Base-by-base conservation (phyloP, 2,888 invertebrate species). In the Sarcophaga subvicina region DNA sequence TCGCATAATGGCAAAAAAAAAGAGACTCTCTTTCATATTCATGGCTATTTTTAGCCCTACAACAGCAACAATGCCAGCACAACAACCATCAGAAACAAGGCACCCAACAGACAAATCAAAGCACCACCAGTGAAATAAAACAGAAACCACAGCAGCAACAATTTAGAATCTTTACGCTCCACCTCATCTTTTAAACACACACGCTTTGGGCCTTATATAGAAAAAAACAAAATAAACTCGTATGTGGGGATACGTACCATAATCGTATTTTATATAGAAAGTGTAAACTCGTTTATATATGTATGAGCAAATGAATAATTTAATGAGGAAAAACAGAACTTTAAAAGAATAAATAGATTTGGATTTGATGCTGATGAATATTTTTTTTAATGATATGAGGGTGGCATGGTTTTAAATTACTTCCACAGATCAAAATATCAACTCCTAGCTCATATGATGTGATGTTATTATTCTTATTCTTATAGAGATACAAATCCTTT, bases 111-210 rank as follows among this genome's bases (percentile, higher is more conserved):
- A 54, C 70, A 78, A 80, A 64, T 59, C 73, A 80, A 70, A 59
- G 54, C 76, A 83, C 59, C 76, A 83, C 59, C 64, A n/a, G 22
- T 64, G 64, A 62, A 66, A 37, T n/a, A 12, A 70, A 70, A 70
- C 49, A 17, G 17, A 66, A 69, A 80, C 71, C 76, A 84, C 84
- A 87, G 84, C 84, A 83, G 83, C 78, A 71, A 71, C 76, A 72
- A 76, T 84, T 80, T 20, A 63, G 75, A 87, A 87, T 87, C 87
- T 87, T 87, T 87, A 87, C 87, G 87, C 87, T 87, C 87, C 87
- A 84, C 84, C 84, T 87, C 79, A 84, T 84, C 66, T 76, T 72
- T 17, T 72, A 76, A 75, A 63, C 11, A 69, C 47, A 67, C 62
- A 69, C 62, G 22, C 25, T 17, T 12, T 12, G 54, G 54, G 12